Evolutionary conservation across 2,113 vertebrate species (phyloP), one percentile per base, ranked within the genome.

Genomic region (Myotis davidii): DNA sequence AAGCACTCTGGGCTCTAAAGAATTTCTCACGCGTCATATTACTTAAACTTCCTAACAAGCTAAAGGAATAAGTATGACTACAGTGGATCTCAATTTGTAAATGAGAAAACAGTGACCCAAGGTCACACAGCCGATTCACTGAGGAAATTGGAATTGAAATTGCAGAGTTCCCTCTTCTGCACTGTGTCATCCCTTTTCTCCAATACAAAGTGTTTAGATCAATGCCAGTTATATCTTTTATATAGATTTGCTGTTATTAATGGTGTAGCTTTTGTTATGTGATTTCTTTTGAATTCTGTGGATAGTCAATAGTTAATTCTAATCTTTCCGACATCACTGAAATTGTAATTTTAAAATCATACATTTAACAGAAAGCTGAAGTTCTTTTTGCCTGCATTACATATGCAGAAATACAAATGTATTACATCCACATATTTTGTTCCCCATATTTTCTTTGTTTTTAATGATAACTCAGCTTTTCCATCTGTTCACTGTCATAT

Each of bases 391-490:
- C 21, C 59, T 76, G 16, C 52, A 67, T 91, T 84, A 77, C 85
- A 48, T 64, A 92, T 39, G 32, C 61, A 93, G 21, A 76, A 42
- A 67, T 56, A 95, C 16, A 88, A 76, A 85, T 88, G 16, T 39
- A 96, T 87, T 45, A 27, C 54, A 82, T 88, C 48, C 72, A 65
- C 74, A 59, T 95, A 92, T 94, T 64, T 94, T 91, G 27, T 65
- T 90, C 37, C 84, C 73, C 10, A 3, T 94, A 14, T 45, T 91
- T 87, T 56, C 18, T 90, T 73, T 0, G 42, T 95, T 92, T 29
- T 16, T 94, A 93, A 37, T 83, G 85, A 83, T 88, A 92, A 88
- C 56, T 92, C 85, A 86, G 50, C 70, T 91, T 96, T 95, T 96
- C 90, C 88, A 93, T 79, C 88, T 91, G 65, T 83, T 85, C 32